Conservation (phyloP, 2,888 invertebrate genomes). For the Leucoptera coffeella region DNA sequence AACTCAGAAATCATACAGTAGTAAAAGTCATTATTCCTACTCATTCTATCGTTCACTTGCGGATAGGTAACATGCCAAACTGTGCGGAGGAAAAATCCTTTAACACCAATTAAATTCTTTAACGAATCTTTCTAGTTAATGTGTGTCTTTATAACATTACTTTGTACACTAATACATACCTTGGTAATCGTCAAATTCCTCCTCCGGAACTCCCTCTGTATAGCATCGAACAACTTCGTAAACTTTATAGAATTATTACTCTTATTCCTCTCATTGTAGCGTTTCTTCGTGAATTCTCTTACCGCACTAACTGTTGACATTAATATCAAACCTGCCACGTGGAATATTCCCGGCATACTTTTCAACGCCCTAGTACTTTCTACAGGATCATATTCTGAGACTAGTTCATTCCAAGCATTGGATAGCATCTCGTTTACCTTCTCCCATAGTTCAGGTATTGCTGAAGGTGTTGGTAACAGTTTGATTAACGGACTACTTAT, state of each 20-base stretch:
- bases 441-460: conserved; percentile 60
- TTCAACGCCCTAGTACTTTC: conserved; percentile 64
- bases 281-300: conserved; percentile 56
- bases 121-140: too few relatives aligned
- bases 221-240: conserved; percentile 27
- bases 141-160: too few relatives aligned
- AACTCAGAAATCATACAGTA: too few relatives aligned
- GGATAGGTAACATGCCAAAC: too few relatives aligned
- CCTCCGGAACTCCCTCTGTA: conserved; percentile 30
- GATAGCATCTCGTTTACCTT: conserved; percentile 62
- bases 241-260: conserved; percentile 35
- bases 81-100: too few relatives aligned
- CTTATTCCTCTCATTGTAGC: conserved; percentile 18
- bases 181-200: conserved; percentile 31
- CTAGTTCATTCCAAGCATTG: conserved; percentile 76
- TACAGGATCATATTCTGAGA: conserved; percentile 70
- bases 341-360: conserved; percentile 50
- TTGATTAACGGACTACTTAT: conserved; percentile 38
- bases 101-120: too few relatives aligned
- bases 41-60: too few relatives aligned
- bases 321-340: conserved; percentile 56
- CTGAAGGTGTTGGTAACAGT: conserved; percentile 55
- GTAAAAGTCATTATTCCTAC: too few relatives aligned
- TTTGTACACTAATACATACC: too few relatives aligned
- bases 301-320: conserved; percentile 60